A percentile compares a stretch with the other conserved stretches of the same genome.
Evolutionary conservation across 2,888 invertebrate genomes (phyloP).

Genomic region (Amorpha juglandis): DNA sequence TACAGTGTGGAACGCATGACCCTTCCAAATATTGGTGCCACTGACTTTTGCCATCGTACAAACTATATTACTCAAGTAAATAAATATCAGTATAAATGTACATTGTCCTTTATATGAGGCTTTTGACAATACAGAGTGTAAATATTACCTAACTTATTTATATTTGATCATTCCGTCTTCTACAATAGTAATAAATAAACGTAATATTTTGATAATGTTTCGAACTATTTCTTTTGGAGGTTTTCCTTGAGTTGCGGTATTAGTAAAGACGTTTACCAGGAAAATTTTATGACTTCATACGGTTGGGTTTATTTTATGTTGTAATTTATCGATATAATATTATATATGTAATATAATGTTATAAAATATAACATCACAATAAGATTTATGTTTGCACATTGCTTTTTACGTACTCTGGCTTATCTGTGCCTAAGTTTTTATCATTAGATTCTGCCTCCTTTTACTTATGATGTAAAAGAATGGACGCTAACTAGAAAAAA

Average conservation of each 20-base stretch:
- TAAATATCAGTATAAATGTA: background rate
- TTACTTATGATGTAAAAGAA: no score
- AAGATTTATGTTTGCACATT: no score
- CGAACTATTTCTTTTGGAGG: background rate
- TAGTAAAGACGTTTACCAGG: background rate
- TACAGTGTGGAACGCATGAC: no score
- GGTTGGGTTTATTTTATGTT: background rate
- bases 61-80: background rate
- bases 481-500: no score
- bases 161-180: background rate
- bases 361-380: no score
- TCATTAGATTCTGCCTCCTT: no score
- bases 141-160: background rate
- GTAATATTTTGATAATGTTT: slow-evolving; percentile 7
- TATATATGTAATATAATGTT: no score
- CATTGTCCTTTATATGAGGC: background rate
- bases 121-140: background rate
- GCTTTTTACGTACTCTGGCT: no score
- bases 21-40: no score
- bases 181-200: background rate
- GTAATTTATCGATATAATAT: no score
- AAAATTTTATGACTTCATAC: background rate
- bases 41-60: background rate
- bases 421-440: no score
- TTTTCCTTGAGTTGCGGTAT: background rate